Conservation (phyloP, 2,888 invertebrate species). For the Merodon equestris region DNA sequence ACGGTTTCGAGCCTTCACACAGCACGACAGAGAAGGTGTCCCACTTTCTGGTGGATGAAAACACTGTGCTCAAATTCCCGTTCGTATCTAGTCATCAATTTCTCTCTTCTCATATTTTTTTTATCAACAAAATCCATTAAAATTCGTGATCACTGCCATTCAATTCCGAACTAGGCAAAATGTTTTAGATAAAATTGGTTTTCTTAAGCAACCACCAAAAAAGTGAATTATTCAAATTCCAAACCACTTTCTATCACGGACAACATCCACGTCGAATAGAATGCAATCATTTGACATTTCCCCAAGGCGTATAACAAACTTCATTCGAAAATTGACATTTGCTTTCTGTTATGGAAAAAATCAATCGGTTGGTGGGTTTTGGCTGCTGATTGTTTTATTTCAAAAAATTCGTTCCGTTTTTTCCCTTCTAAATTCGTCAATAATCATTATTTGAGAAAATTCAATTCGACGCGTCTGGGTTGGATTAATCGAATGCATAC, state of each 20-base stretch:
- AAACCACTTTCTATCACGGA: neutral
- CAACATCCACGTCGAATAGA: neutral
- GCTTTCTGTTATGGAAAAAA: conserved; percentile 63
- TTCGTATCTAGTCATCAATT: no score
- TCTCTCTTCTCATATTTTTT: no score
- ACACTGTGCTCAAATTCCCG: no score
- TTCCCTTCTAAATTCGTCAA: neutral
- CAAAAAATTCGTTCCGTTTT: conserved; percentile 15
- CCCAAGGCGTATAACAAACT: conserved; percentile 29
- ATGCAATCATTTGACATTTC: conserved; percentile 34
- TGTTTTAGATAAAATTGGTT: no score
- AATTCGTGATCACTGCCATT: no score
- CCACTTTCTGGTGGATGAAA: no score
- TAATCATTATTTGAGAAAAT: neutral
- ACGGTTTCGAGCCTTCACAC: no score
- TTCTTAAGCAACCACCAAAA: no score
- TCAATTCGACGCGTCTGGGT: no score
- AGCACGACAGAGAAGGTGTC: no score
- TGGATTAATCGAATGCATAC: neutral
- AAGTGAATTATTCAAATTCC: neutral
- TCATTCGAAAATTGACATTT: conserved; percentile 34
- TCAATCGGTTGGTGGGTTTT: conserved; percentile 59
- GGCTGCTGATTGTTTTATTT: conserved; percentile 35
- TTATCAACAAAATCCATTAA: no score
- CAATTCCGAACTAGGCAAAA: no score